Percentiles rank a stretch among this genome's conserved stretches.
phyloP scores from a whole-genome alignment of 2,888 invertebrate species.

The Craniophora ligustri region DNA sequence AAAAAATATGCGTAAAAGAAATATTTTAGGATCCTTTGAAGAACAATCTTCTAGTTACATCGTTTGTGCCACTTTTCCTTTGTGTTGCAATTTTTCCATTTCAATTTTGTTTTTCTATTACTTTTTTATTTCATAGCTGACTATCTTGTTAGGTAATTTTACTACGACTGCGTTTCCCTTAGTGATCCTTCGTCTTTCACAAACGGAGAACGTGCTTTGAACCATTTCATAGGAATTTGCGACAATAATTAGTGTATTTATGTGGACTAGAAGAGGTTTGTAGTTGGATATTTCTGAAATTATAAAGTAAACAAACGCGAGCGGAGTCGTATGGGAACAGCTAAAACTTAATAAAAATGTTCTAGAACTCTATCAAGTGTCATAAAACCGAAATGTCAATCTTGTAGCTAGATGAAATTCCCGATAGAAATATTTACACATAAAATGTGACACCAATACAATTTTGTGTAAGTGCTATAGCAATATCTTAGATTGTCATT shows the following conservation, averaged over 20 bases:
- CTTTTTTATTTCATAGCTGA: slow-evolving; percentile 2
- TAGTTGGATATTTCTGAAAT: not conserved
- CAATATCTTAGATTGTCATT: slow-evolving; percentile 12
- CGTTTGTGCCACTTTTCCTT: not conserved
- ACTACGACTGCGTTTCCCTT: not conserved
- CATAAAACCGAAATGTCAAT: slow-evolving; percentile 3
- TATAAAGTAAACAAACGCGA: slow-evolving; percentile 4
- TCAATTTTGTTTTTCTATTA: slow-evolving; percentile 7
- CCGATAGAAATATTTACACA: too few species aligned
- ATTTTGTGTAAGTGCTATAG: not conserved
- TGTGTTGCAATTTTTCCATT: slow-evolving; percentile 3
- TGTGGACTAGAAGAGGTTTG: not conserved
- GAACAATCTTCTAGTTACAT: not conserved
- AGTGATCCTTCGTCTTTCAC: slow-evolving; percentile 2
- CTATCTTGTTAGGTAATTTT: slow-evolving; percentile 12
- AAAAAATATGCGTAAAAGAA: not conserved
- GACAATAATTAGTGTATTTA: slow-evolving; percentile 14
- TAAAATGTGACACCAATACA: too few species aligned
- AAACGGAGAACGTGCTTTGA: slow-evolving; percentile 26
- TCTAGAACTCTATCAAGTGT: not conserved
- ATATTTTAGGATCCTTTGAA: not conserved
- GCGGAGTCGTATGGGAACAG: too few species aligned
- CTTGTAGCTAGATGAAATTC: slow-evolving; percentile 5
- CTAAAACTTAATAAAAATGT: too few species aligned
- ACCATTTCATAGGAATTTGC: slow-evolving; percentile 12